Conservation (phyloP, 2,888 invertebrate species). For the Patella ulyssiponensis region DNA sequence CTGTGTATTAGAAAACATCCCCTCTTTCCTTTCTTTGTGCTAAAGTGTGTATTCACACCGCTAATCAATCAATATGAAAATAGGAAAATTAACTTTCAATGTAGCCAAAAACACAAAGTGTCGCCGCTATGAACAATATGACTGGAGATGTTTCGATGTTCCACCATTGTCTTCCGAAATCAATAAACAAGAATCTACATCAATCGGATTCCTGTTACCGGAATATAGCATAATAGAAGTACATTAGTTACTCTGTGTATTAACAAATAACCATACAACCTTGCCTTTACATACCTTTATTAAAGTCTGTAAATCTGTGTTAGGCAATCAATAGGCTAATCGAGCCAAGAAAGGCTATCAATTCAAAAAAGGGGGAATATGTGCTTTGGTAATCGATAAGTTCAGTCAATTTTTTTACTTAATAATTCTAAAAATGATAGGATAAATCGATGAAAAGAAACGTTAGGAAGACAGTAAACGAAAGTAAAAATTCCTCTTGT, state of each 20-base stretch:
- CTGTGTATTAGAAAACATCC: background rate
- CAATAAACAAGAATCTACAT: slow-evolving; percentile 27
- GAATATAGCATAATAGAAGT: slow-evolving; percentile 23
- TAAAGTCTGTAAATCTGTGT: slow-evolving; percentile 21
- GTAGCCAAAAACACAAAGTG: slow-evolving; percentile 23
- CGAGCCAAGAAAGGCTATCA: background rate
- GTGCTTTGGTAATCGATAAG: slow-evolving; percentile 20
- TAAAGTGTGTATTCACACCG: slow-evolving; percentile 4
- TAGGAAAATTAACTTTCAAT: slow-evolving; percentile 31
- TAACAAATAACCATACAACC: slow-evolving; percentile 26
- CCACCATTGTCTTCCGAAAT: slow-evolving; percentile 19
- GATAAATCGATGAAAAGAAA: slow-evolving; percentile 23
- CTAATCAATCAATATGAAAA: slow-evolving; percentile 27
- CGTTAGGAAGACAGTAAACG: slow-evolving; percentile 12
- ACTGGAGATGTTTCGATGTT: slow-evolving; percentile 25
- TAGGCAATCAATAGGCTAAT: slow-evolving; percentile 25
- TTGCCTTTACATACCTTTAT: slow-evolving; percentile 23
- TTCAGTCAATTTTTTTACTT: slow-evolving; percentile 11
- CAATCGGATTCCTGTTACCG: slow-evolving; percentile 20
- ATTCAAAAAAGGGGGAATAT: slow-evolving; percentile 14
- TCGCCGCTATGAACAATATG: slow-evolving; percentile 23
- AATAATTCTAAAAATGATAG: slow-evolving; percentile 23
- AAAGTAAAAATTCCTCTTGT: background rate
- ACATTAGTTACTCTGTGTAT: slow-evolving; percentile 25
- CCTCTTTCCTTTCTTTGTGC: slow-evolving; percentile 6